Base-by-base conservation (phyloP, 2,113 vertebrate genomes). In the Calidris pugnax region DNA sequence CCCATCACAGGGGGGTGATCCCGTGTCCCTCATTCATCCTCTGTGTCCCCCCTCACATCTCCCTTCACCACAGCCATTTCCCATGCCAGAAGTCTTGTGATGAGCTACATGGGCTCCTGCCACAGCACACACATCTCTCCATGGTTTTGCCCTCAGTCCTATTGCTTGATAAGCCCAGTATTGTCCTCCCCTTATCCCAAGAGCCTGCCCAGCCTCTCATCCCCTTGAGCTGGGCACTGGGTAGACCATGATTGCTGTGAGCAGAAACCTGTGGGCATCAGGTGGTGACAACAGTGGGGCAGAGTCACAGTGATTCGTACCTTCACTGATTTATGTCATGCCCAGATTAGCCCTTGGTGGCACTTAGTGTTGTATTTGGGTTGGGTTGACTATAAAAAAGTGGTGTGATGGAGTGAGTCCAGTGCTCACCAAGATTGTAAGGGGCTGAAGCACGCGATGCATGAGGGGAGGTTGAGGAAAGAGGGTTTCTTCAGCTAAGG, bases 1-100 rank as follows among this genome's bases (percentile, higher is more conserved):
- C 21, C 50, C 43, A 55, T 55, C 24, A 33, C 0, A 12, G 0
- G 7, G 5, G 4, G 20, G 15, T 51, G 60, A 75, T 37, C n/a
- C 32, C 2, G 0, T 30, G 19, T 13, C n/a, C 15, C n/a, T 77
- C 45, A 30, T 41, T 74, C 24, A 33, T 45, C 14, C 12, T 14
- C 11, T 35, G 6, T n/a, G 14, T 37, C 20, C 33, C 20, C 5
- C 26, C 10, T 86, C 43, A 45, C 43, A 23, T 37, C 20, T 18
- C 48, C 8, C 33, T 74, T 92, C 39, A 50, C 45, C 67, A 21
- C 37, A 67, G 39, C 17, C 28, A 3, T 6, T 14, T 67, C 64
- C n/a, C 28, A 35, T 41, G 23, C 23, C n/a, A 53, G 50, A 9
- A 0, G 0, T 32, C 37, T 28, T 59, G 27, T 41, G 50, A 67